These are phyloP conservation scores for Tuberolachnus salignus DNA, from an alignment of 2,888 invertebrate species.

Conservation along the genomic window DNA sequence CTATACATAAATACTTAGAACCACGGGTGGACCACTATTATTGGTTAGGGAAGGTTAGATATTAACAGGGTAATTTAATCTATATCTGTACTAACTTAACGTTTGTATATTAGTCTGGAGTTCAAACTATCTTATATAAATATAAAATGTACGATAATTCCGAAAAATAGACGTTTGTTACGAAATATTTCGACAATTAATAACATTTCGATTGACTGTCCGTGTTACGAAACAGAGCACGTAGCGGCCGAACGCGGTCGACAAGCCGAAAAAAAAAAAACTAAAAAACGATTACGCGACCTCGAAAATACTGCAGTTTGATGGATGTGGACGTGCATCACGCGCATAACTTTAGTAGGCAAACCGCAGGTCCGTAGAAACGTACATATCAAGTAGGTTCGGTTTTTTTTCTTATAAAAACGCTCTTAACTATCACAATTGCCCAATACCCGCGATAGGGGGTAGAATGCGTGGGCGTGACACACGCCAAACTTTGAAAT, in stretches of 20 bases:
- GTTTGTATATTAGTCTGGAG: not conserved
- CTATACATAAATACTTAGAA: no score
- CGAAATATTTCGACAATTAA: not conserved
- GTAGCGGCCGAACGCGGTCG: not conserved
- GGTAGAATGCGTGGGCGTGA: no score
- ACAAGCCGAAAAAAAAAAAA: not conserved
- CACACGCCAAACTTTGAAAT: no score
- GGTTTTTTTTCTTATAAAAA: no score
- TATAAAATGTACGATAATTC: not conserved
- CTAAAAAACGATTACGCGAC: not conserved
- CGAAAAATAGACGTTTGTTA: not conserved
- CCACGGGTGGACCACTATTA: no score
- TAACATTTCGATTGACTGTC: not conserved
- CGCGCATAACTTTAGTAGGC: not conserved
- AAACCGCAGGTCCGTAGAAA: not conserved
- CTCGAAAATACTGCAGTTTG: not conserved
- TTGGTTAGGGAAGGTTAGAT: no score
- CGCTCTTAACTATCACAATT: no score
- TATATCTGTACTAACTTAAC: no score
- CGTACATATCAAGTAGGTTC: no score
- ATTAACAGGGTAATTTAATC: no score
- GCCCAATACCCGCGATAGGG: no score
- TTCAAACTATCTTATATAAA: not conserved
- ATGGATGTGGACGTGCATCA: not conserved
- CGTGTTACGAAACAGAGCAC: not conserved